phyloP scores from a whole-genome alignment of 2,888 invertebrate genomes.

The Andrena hattorfiana region DNA sequence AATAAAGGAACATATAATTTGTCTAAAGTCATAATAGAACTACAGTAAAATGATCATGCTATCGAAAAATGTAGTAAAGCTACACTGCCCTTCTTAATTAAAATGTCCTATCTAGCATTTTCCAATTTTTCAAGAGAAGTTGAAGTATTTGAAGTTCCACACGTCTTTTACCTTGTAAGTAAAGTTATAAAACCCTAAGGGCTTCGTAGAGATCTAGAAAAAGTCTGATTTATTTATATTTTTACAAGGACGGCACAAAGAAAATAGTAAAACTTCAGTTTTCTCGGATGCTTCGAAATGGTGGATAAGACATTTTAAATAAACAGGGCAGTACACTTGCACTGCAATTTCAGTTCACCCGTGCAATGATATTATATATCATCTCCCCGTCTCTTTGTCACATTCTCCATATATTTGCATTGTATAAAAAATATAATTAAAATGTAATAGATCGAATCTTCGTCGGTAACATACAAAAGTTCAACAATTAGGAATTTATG shows the following conservation, averaged over 20 bases:
- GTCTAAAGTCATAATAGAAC: constrained; percentile 4
- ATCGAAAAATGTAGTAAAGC: not conserved
- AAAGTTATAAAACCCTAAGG: too few relatives aligned
- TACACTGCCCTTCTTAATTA: not conserved
- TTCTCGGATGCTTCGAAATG: too few relatives aligned
- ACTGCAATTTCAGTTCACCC: constrained; percentile 6
- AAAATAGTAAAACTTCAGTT: too few relatives aligned
- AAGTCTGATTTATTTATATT: too few relatives aligned
- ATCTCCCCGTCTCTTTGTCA: constrained; percentile 1
- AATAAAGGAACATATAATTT: constrained; percentile 24
- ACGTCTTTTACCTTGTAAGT: too few relatives aligned
- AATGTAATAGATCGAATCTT: constrained; percentile 13
- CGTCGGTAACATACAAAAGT: constrained; percentile 1
- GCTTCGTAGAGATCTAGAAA: too few relatives aligned
- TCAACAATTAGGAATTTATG: constrained; percentile 14
- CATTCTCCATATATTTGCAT: constrained; percentile 12
- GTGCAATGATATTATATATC: constrained; percentile 4
- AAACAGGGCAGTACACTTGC: not conserved
- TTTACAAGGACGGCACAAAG: too few relatives aligned
- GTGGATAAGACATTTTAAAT: too few relatives aligned
- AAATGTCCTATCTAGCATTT: too few relatives aligned
- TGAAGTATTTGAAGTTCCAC: too few relatives aligned
- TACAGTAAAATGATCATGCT: not conserved
- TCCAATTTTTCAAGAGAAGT: too few relatives aligned
- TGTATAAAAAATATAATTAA: constrained; percentile 31